A percentile compares a stretch with the other conserved stretches of the same genome.
Evolutionary conservation across 1,140 invertebrate species (phyloP).

Genomic region (Achroia grisella): DNA sequence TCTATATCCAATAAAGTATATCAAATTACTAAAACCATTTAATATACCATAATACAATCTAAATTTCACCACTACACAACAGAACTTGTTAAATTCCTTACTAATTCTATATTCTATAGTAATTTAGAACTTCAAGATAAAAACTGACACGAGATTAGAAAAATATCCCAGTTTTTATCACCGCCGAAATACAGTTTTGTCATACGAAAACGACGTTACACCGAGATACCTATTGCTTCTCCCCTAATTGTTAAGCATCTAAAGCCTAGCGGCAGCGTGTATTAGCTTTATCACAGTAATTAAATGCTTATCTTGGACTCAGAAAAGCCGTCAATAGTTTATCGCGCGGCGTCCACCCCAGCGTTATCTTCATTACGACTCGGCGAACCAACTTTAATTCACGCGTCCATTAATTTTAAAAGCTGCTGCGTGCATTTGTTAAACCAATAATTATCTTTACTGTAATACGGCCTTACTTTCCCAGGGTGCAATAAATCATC

Average conservation of each 20-base stretch:
- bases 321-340: slow-evolving; percentile 58
- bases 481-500: slow-evolving; percentile 41
- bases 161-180: background rate
- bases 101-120: background rate
- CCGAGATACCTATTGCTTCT: background rate
- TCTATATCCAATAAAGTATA: no score
- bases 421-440: slow-evolving; percentile 51
- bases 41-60: no score
- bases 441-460: slow-evolving; percentile 60
- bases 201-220: no score
- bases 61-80: no score
- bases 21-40: no score
- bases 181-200: no score
- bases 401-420: slow-evolving; percentile 65
- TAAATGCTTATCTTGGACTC: slow-evolving; percentile 50
- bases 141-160: background rate
- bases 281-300: slow-evolving; percentile 53
- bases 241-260: slow-evolving; percentile 14
- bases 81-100: no score
- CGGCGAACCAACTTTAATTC: slow-evolving; percentile 54
- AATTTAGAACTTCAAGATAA: background rate
- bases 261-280: slow-evolving; percentile 31
- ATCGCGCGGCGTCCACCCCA: slow-evolving; percentile 42
- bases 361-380: slow-evolving; percentile 66
- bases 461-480: slow-evolving; percentile 44